These are phyloP conservation scores for Eurypyga helias DNA, from an alignment of 2,113 vertebrate species.

Conservation along the genomic window DNA sequence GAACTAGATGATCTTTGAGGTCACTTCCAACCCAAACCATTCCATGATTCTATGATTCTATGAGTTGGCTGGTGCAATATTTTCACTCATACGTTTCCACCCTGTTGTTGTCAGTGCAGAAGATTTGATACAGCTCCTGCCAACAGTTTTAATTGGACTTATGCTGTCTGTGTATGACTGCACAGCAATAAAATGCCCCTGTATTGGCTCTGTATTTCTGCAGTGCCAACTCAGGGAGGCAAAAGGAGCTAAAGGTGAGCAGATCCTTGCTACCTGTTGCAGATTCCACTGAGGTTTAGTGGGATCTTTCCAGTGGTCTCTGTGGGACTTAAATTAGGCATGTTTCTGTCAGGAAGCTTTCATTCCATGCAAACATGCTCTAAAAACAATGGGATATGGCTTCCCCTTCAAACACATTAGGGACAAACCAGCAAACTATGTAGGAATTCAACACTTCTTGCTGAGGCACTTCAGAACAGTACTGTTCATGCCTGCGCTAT, in stretches of 20 bases:
- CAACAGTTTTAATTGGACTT: not conserved
- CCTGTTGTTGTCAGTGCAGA: not conserved
- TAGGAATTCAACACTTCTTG: not conserved
- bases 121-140: not conserved
- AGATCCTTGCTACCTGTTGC: not conserved
- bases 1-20: no score
- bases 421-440: accelerated
- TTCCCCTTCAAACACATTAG: not conserved
- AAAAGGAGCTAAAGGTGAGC: accelerated
- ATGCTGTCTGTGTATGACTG: not conserved
- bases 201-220: not conserved
- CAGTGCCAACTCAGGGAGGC: not conserved
- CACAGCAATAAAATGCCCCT: not conserved
- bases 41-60: no score
- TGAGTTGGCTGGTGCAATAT: not conserved
- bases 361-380: not conserved
- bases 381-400: not conserved
- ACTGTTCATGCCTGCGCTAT: not conserved
- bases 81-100: not conserved
- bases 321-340: not conserved
- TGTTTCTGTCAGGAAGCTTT: not conserved
- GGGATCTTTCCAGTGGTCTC: not conserved
- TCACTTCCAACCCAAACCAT: no score
- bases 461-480: not conserved
- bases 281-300: not conserved